Conservation (phyloP, 2,797 vertebrate species). For the Micromesistius poutassou region DNA sequence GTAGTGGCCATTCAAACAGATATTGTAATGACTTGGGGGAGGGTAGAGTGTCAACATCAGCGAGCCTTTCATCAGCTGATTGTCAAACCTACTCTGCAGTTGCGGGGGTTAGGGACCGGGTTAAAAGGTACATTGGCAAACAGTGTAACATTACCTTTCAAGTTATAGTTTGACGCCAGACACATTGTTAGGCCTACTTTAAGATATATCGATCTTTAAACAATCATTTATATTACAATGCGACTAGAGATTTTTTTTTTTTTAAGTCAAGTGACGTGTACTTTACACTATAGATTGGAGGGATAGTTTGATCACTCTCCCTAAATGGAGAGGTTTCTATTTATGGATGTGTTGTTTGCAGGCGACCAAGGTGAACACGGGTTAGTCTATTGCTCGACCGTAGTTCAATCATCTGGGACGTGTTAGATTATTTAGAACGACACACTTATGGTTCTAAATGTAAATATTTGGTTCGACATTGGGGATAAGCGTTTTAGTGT, state of each 20-base stretch:
- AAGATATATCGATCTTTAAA: not conserved
- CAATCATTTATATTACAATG: not conserved
- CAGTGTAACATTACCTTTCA: not conserved
- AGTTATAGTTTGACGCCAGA: not conserved
- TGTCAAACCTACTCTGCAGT: constrained; percentile 72
- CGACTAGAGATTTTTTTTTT: not conserved
- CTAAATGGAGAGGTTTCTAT: constrained; percentile 46
- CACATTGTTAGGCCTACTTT: not conserved
- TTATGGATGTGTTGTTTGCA: constrained; percentile 60
- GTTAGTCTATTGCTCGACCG: constrained; percentile 16
- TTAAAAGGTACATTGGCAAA: constrained; percentile 32
- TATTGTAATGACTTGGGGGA: constrained; percentile 28
- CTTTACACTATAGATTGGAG: constrained; percentile 19
- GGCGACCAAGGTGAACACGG: constrained; percentile 47
- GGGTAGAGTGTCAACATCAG: constrained; percentile 12
- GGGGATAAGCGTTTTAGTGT: not conserved
- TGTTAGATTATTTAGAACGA: not conserved
- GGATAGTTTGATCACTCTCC: constrained; percentile 35
- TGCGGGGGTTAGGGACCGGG: constrained; percentile 56
- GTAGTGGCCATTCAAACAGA: constrained; percentile 14
- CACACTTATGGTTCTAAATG: not conserved
- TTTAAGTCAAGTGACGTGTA: not conserved
- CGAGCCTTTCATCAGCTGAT: constrained; percentile 72
- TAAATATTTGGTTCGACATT: not conserved
- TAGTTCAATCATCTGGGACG: not conserved